A percentile compares a stretch with the other conserved stretches of the same genome.
Evolutionary conservation across 1,140 invertebrate species (phyloP).

Genomic region (Tetramorium parvispinum): DNA sequence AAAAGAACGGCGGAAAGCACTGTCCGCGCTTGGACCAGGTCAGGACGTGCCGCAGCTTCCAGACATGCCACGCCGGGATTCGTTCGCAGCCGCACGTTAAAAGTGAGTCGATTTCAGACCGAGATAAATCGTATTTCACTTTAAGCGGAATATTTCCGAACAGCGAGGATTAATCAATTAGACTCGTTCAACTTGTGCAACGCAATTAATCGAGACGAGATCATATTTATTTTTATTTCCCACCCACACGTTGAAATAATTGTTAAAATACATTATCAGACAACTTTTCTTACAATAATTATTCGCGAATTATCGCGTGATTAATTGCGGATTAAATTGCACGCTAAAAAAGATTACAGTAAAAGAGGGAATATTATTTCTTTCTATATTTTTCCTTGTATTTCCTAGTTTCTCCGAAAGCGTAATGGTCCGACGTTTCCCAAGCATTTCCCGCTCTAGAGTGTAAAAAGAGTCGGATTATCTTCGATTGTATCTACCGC

Average conservation of each 20-base stretch:
- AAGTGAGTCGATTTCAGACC: slow-evolving; percentile 38
- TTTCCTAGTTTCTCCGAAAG: not conserved
- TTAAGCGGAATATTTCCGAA: not conserved
- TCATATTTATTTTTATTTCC: not conserved
- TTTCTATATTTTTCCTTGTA: not conserved
- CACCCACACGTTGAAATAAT: not conserved
- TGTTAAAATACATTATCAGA: not conserved
- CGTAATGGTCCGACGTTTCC: not conserved
- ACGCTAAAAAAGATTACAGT: not conserved
- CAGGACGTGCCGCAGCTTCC: slow-evolving; percentile 90
- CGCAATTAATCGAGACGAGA: not conserved
- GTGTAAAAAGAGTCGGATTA: not conserved
- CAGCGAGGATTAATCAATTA: not conserved
- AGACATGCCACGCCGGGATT: slow-evolving; percentile 87
- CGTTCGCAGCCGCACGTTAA: slow-evolving; percentile 77
- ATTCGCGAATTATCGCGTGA: not conserved
- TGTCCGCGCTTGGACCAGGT: slow-evolving; percentile 91
- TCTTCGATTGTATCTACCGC: not conserved
- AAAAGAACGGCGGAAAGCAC: slow-evolving; percentile 91
- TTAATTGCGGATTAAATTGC: not conserved
- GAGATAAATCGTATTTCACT: slow-evolving; percentile 8
- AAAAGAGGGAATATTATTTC: not conserved
- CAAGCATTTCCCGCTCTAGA: not conserved
- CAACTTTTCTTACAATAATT: not conserved
- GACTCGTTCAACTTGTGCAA: not conserved